Evolutionary conservation across 2,113 vertebrate species (phyloP), one percentile per base, ranked within the genome.

Genomic region (Mandrillus leucophaeus): DNA sequence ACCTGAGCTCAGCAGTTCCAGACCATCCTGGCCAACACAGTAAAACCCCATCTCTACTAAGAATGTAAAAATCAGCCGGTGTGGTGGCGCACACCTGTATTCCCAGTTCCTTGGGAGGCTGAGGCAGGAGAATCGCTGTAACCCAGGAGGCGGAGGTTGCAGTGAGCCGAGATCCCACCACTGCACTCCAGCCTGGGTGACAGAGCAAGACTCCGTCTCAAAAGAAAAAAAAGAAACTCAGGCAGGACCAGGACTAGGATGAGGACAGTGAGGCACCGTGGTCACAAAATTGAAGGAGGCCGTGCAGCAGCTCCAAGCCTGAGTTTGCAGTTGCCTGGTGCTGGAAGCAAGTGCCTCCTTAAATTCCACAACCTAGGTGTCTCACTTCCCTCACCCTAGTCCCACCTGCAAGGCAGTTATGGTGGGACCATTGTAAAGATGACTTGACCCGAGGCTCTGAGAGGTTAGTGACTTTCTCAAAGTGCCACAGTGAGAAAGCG

Each of bases 301-400:
- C 3, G 1, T 11, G 14, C 50, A 30, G 3, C 40, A 32, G 18
- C 14, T 23, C 57, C 32, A n/a, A 68, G 32, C 43, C 45, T 8
- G 0, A 6, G 27, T 25, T n/a, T 13, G 52, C 3, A 20, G n/a
- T 43, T 52, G 57, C 4, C 66, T 0, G 9, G 40, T 25, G 57
- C 73, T 6, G 4, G 38, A 17, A 72, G 35, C 16, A 8, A 22
- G 1, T 23, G 27, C 68, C 48, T 43, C 81, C 72, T 90, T 9
- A 52, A 48, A 43, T 70, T 48, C 8, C 38, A 57, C 16, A 8
- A 38, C 25, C 12, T 1, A 30, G 61, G 6, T 3, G 0, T 32
- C 16, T 48, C 7, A 27, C 23, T 75, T 4, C 0, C 25, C 6
- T 52, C 27, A 1, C 20, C 30, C 13, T 20, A 1, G 25, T 23